Percentiles rank a stretch among this genome's conserved stretches.
phyloP scores from a whole-genome alignment of 2,113 vertebrate species.

The Cryptotis parvus region DNA sequence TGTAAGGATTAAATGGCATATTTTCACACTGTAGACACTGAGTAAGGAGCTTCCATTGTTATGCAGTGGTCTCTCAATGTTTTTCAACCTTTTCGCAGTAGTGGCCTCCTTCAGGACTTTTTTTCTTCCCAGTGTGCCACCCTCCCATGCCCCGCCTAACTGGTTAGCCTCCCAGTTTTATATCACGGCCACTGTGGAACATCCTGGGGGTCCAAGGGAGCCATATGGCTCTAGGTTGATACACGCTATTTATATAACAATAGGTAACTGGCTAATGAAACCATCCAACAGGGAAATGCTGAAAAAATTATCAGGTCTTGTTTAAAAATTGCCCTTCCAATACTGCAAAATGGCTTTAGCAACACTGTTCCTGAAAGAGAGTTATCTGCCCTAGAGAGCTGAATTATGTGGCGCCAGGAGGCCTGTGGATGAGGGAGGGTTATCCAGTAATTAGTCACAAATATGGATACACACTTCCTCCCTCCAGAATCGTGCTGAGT shows the following conservation, averaged over 20 bases:
- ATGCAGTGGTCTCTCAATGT: background rate
- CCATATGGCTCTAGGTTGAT: too few relatives aligned
- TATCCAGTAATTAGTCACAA: background rate
- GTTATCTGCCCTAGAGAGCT: rapidly evolving
- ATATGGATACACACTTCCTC: background rate
- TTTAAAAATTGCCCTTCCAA: background rate
- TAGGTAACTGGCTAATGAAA: background rate
- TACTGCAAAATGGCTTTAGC: background rate
- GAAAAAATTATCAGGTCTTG: background rate
- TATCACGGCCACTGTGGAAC: too few relatives aligned
- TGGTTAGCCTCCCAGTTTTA: too few relatives aligned
- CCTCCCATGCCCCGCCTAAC: too few relatives aligned
- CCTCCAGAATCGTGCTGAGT: too few relatives aligned
- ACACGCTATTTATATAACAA: too few relatives aligned
- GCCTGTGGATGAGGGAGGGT: background rate
- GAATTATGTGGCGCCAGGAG: background rate
- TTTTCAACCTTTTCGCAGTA: too few relatives aligned
- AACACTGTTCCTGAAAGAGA: background rate
- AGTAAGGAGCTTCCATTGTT: background rate
- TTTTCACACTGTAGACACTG: background rate
- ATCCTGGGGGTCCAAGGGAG: too few relatives aligned
- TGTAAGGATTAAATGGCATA: background rate
- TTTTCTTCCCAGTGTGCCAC: too few relatives aligned
- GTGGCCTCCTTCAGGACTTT: too few relatives aligned
- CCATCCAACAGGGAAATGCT: background rate